Evolutionary conservation across 1,140 invertebrate genomes (phyloP), one percentile per base, ranked within the genome.

Genomic region (Pristionchus pacificus): DNA sequence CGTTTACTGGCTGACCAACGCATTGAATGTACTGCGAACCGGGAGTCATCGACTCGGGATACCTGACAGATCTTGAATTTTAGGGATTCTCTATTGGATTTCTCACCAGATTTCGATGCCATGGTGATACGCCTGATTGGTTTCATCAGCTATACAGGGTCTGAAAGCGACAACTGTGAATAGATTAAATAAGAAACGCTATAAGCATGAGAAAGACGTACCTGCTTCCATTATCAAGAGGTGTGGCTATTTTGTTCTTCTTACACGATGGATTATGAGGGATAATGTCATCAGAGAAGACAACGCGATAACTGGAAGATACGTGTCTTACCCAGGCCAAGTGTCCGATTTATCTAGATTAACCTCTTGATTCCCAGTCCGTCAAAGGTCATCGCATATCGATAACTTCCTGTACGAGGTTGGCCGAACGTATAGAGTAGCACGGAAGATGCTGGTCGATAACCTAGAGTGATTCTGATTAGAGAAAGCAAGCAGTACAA

Each of bases 181-280:
- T 49, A 49, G 38, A 19, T 10, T 49, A 19, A 49, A 19, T 6
- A 49, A 49, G 19, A 19, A 49, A 49, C 19, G 19, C 6, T 6
- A 49, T 6, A 49, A 49, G 38, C 38, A 49, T 49, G 38, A 49
- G 19, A 49, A 49, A 10, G 38, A 10, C 6, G 6, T 49, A 49
- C 38, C 38, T 49, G 38, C 38, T 49, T 28, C 64, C 64, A 55
- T 76, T 60, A 38, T 49, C 59, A n/a, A 60, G 31, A 29, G 66
- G 60, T 3, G 60, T 27, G n/a, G 60, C 38, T 58, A 58, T 68
- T 27, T 61, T 32, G 25, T 60, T 59, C 65, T 67, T 76, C 30
- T 71, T 38, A 58, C 75, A 76, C 2, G 68, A 63, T 25, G 75
- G 75, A 30, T 76, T 60, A 76, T 76, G 75, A 2, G 75, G 75